phyloP scores from a whole-genome alignment of 2,888 invertebrate species.

The Apeira syringaria region DNA sequence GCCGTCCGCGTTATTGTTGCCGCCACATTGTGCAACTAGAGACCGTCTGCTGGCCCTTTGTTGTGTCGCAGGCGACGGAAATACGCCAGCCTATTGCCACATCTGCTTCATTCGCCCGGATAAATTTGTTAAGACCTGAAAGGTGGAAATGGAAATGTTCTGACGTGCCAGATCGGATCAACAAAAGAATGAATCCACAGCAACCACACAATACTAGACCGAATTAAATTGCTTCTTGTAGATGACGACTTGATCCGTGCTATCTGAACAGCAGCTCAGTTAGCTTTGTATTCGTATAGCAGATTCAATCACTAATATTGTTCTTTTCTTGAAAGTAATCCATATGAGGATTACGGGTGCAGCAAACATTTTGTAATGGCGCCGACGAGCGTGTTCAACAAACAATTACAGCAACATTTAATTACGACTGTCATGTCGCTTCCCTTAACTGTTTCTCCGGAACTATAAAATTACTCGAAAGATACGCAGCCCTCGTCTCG shows the following conservation, averaged over 20 bases:
- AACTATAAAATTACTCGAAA: conserved; percentile 68
- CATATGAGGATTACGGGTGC: conserved; percentile 1
- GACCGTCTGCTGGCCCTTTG: conserved; percentile 23
- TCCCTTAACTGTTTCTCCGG: conserved; percentile 67
- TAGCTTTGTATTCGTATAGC: too few species aligned
- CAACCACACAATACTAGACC: conserved; percentile 4
- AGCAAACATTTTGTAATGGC: conserved; percentile 57
- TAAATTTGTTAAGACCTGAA: conserved; percentile 22
- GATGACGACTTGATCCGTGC: too few species aligned
- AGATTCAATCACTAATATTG: too few species aligned
- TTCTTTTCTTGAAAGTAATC: too few species aligned
- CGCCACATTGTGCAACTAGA: conserved; percentile 22
- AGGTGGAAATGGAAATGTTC: conserved; percentile 21
- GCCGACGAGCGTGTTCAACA: conserved; percentile 54
- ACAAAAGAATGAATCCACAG: conserved; percentile 5
- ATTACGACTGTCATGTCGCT: conserved; percentile 47
- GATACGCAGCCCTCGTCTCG: conserved; percentile 46
- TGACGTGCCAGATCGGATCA: conserved; percentile 17
- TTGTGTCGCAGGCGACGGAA: conserved; percentile 15
- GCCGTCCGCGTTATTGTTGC: conserved; percentile 14
- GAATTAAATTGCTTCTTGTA: neutral
- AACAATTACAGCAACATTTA: conserved; percentile 56
- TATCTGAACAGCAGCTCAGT: too few species aligned
- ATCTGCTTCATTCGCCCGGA: conserved; percentile 21
- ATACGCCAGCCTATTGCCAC: conserved; percentile 17